Conservation (phyloP, 92 coral and sea anemone genomes). For the Porites rus region DNA sequence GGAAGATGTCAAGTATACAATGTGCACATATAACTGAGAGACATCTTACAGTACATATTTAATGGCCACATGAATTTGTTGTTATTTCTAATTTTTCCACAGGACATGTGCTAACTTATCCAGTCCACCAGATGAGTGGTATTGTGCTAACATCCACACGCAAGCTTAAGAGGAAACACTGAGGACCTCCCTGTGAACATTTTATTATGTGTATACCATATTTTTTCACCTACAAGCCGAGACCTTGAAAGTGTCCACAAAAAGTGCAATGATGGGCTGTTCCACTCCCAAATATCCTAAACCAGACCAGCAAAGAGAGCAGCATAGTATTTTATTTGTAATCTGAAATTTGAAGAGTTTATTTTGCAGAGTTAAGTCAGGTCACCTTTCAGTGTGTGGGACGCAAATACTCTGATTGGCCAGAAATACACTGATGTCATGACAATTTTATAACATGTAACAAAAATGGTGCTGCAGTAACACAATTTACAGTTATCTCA, state of each 20-base stretch:
- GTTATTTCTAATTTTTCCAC: too few species aligned
- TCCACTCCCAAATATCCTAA: conserved; percentile 26
- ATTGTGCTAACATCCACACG: too few species aligned
- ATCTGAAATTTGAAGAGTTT: neutral
- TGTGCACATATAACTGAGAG: too few species aligned
- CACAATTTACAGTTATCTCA: neutral
- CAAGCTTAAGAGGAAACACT: too few species aligned
- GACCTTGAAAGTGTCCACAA: neutral
- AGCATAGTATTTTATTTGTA: conserved; percentile 2
- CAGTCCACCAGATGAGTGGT: too few species aligned
- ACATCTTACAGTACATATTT: too few species aligned
- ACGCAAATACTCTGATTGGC: conserved; percentile 1
- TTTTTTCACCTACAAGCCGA: too few species aligned
- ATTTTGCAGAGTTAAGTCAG: neutral
- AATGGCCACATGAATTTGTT: too few species aligned
- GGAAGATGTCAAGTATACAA: too few species aligned
- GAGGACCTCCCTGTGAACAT: too few species aligned
- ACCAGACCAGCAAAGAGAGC: conserved; percentile 29
- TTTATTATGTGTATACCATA: too few species aligned
- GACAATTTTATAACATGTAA: conserved; percentile 3
- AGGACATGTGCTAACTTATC: too few species aligned
- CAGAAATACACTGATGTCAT: conserved; percentile 18
- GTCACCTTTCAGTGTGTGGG: neutral
- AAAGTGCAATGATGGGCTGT: conserved; percentile 24
- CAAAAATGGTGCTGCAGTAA: conserved; percentile 2